Evolutionary conservation across 2,888 invertebrate species (phyloP), one percentile per base, ranked within the genome.

Genomic region (Neuroscelio doddi): DNA sequence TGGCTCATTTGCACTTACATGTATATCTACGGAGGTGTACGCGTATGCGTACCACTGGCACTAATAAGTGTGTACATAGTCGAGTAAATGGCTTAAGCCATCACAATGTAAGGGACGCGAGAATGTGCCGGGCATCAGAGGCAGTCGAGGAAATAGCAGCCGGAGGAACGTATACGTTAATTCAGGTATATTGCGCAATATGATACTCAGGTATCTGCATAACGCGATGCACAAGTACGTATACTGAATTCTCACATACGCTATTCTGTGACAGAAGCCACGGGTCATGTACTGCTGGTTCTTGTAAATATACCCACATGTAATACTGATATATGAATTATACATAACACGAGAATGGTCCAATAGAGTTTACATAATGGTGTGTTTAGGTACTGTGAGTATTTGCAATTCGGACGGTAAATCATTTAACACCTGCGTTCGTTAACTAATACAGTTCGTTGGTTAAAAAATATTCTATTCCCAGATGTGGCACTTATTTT

Each of bases 121-220:
- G 12, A 32, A 34, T 12, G 38, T 30, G 12, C 41, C 26, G 39
- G 41, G 45, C 46, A 47, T 12, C 42, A 41, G 39, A 21, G 36
- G 24, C 49, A 14, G 71, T 49, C 57, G 52, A 61, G 5, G 21
- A 21, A 21, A 21, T 21, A 21, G 53, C 51, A 36, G 62, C 50
- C 65, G 49, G 59, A 55, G 61, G 70, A 72, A 70, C 74, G 74
- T 73, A 51, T 44, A 73, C 73, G 71, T 77, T 77, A 74, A 77
- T 75, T 75, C 70, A 64, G 63, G 63, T 73, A 68, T 77, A 74
- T 73, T 63, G 64, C 65, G 65, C 68, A 65, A 70, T 76, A 75
- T 72, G 74, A 77, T 73, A 71, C 72, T 58, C 45, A 12, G 44
- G 67, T 72, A 76, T 79, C 74, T 79, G 70, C 78, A 76, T 75